These are phyloP conservation scores for Drosophila eugracilis DNA, from an alignment of 1,140 invertebrate species.

Conservation along the genomic window DNA sequence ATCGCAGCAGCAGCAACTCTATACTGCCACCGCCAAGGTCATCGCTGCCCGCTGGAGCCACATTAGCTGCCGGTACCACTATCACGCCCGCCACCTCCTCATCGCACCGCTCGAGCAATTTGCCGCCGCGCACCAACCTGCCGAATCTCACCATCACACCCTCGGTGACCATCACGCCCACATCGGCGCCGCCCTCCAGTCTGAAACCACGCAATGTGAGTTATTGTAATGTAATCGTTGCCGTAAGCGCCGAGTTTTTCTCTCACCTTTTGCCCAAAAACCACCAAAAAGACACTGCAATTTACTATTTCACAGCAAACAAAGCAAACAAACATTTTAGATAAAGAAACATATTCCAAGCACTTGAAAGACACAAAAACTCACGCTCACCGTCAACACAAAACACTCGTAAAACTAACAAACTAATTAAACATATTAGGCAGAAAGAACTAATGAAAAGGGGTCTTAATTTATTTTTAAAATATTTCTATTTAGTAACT, in stretches of 20 bases:
- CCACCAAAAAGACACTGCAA: constrained; percentile 35
- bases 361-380: constrained; percentile 49
- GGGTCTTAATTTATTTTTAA: no score
- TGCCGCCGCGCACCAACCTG: constrained; percentile 80
- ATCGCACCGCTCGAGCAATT: constrained; percentile 64
- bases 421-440: no score
- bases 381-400: constrained; percentile 79
- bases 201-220: constrained; percentile 86
- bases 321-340: constrained; percentile 2
- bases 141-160: constrained; percentile 87
- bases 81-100: constrained; percentile 73
- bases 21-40: constrained; percentile 81
- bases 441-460: no score
- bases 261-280: constrained; percentile 34
- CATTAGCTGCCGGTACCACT: constrained; percentile 86
- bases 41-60: constrained; percentile 86
- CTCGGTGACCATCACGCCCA: constrained; percentile 89
- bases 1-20: constrained; percentile 60
- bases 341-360: constrained; percentile 1
- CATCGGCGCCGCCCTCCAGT: constrained; percentile 87
- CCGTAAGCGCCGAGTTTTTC: constrained; percentile 83
- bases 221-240: constrained; percentile 85
- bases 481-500: no score
- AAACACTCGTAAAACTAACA: not conserved
- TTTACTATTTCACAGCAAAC: not conserved